These are phyloP conservation scores for Gambusia holbrooki DNA, from an alignment of 2,113 vertebrate genomes.

Conservation along the genomic window DNA sequence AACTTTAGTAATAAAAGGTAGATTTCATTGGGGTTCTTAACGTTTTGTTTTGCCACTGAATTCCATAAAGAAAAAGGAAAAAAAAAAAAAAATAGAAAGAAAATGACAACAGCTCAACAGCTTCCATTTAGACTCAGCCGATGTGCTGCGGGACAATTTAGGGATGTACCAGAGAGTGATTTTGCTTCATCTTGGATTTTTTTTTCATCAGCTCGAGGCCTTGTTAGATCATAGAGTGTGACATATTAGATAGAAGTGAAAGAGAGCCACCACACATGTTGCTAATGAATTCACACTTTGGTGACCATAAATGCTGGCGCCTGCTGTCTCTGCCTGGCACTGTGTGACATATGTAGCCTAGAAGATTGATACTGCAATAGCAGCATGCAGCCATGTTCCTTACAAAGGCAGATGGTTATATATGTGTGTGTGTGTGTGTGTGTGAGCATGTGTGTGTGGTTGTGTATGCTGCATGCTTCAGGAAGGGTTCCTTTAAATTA, in stretches of 20 bases:
- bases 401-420: conserved; percentile 48
- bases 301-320: conserved; percentile 42
- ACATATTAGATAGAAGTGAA: conserved; percentile 61
- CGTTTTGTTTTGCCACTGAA: neutral
- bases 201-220: conserved; percentile 40
- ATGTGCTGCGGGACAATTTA: conserved; percentile 32
- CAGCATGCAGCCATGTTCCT: conserved; percentile 44
- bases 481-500: conserved; percentile 7
- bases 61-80: neutral
- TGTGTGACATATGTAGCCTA: conserved; percentile 54
- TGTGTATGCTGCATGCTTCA: neutral
- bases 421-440: conserved; percentile 10
- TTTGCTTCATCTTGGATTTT: conserved; percentile 42
- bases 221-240: conserved; percentile 56
- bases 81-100: neutral
- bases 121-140: conserved; percentile 1
- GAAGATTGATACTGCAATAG: conserved; percentile 56
- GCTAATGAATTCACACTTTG: conserved; percentile 69
- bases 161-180: conserved; percentile 29
- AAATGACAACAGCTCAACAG: neutral
- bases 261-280: conserved; percentile 46
- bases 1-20: neutral
- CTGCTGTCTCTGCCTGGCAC: conserved; percentile 42
- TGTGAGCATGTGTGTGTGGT: neutral
- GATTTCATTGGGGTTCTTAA: neutral